These are phyloP conservation scores for Campoletis raptor DNA, from an alignment of 2,888 invertebrate genomes.

Conservation along the genomic window DNA sequence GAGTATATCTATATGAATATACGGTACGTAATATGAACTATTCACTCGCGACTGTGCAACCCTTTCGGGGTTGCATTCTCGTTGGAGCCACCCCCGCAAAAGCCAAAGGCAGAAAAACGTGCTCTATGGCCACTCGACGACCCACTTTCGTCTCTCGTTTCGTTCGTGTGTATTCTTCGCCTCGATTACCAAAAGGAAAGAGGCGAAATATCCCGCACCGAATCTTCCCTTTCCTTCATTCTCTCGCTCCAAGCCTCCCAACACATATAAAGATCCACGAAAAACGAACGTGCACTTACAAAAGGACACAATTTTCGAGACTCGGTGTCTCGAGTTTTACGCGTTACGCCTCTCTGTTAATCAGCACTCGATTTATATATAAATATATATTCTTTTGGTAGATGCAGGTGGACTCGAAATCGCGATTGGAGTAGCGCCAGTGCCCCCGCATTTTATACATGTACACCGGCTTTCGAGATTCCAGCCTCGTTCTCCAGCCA, in stretches of 20 bases:
- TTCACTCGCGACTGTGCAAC: constrained; percentile 44
- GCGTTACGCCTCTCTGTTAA: constrained; percentile 13
- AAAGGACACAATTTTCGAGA: background rate
- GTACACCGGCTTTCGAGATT: constrained; percentile 62
- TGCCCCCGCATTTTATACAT: constrained; percentile 63
- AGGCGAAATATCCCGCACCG: constrained; percentile 47
- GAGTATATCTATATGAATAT: constrained; percentile 6
- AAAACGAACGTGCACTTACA: background rate
- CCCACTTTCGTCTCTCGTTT: constrained; percentile 68
- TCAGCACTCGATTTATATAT: constrained; percentile 2
- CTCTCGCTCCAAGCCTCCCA: constrained; percentile 35
- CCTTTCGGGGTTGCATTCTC: constrained; percentile 56
- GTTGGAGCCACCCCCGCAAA: constrained; percentile 42
- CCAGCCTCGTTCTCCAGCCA: constrained; percentile 60
- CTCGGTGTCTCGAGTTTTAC: background rate
- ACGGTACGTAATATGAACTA: constrained; percentile 26
- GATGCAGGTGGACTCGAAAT: constrained; percentile 72
- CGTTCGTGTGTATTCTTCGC: constrained; percentile 49
- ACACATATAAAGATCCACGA: constrained; percentile 4
- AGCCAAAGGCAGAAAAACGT: constrained; percentile 59
- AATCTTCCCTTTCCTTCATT: constrained; percentile 52
- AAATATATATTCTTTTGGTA: constrained; percentile 9
- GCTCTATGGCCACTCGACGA: constrained; percentile 65
- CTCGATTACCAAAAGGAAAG: constrained; percentile 63
- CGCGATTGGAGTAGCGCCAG: constrained; percentile 80